Base-by-base conservation (phyloP, 2,797 vertebrate genomes). In the Tauraco hartlaubi region DNA sequence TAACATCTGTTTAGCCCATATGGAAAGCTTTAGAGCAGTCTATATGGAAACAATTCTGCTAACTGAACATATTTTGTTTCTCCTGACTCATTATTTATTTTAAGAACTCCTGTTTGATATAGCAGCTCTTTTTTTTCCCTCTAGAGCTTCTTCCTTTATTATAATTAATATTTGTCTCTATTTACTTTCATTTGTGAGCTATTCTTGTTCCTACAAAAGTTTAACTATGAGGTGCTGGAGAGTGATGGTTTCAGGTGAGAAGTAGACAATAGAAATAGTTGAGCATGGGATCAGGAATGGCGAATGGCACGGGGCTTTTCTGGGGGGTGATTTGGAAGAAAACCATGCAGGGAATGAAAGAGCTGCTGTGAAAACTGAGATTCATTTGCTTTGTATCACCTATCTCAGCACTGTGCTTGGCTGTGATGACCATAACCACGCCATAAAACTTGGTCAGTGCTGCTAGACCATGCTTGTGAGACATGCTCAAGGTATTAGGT, bases 1-100 rank as follows among this genome's bases (percentile, higher is more conserved):
- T 84, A 92, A 94, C 88, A 96, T 94, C 95, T 95, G 88, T 76
- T 92, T 93, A 86, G 59, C 44, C 88, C 88, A 85, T 91, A 89
- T 94, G 93, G 83, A 81, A 90, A 83, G 64, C 81, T 94, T 92
- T 82, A 48, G 67, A 95, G 75, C 41, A 83, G 83, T 85, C 90
- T 95, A 46, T 80, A 49, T 12, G 52, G 68, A 80, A 96, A 72
- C 2, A 19, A 12, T 91, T 94, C 64, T 74, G 62, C 56, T 85
- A 90, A 71, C 58, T 49, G 72, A 96, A 86, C 71, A 54, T 95
- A 81, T 77, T 95, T 82, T 94, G 56, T 92, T 94, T 92, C 66
- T 93, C 78, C 95, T 97, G 88, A 80, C 88, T 94, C 72, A 68
- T 77, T 94, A 71, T 77, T 95, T 95, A 93, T 94, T 93, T 95